Evolutionary conservation across 2,888 invertebrate species (phyloP), one percentile per base, ranked within the genome.

Genomic region (Acheta domesticus): DNA sequence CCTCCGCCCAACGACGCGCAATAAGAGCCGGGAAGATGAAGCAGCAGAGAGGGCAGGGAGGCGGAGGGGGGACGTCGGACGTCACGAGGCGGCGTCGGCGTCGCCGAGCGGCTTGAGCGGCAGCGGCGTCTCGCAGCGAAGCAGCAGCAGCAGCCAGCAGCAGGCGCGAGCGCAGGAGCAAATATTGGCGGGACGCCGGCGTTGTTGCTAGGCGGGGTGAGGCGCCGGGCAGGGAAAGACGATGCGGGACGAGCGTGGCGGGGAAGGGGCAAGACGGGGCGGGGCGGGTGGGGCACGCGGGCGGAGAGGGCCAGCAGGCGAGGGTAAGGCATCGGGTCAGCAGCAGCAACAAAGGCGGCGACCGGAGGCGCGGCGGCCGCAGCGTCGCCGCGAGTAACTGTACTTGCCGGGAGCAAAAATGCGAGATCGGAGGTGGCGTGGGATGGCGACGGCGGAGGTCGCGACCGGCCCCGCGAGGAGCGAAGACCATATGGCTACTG

Each of bases 301-400:
- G 16, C 62, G 62, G 62, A 62, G 62, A 14, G 11, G 14, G 62
- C 14, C 16, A 62, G n/a, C 36, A 36, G n/a, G n/a, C 62, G 12
- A 62, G 62, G 62, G 62, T n/a, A 62, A 62, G 62, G 62, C 62
- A 62, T 62, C 16, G n/a, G 62, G 62, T 62, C 62, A 62, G 62
- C 16, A 62, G 62, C 14, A 62, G 19, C 62, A 14, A 62, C 62
- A 19, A 62, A 36, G 36, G 36, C 36, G 36, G 36, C 36, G 36
- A 0, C 36, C 36, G 36, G 36, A 36, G 36, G 36, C 62, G 14
- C 62, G 62, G 62, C n/a, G 16, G 14, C 14, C 62, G 14, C 14
- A 12, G 16, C 62, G 16, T n/a, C 62, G 62, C 62, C n/a, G 14
- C 62, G 16, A 62, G 4, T 62, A 62, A 62, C 62, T 19, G 62